Percentiles rank a stretch among this genome's conserved stretches.
Evolutionary conservation across 2,797 vertebrate genomes (phyloP).

Genomic region (Dryobates pubescens): DNA sequence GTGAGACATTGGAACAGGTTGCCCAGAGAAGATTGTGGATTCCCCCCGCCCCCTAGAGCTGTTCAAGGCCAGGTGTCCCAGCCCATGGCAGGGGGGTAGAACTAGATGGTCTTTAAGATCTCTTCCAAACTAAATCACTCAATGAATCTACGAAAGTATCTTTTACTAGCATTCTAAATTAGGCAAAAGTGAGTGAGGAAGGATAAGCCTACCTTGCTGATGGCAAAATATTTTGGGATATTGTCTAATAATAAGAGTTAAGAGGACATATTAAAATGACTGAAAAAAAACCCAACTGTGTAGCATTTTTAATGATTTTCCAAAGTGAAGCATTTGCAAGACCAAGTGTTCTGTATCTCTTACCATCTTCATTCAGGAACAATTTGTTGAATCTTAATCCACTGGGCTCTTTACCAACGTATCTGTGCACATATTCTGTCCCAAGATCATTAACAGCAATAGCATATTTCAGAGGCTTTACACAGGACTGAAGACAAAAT

Average conservation of each 20-base stretch:
- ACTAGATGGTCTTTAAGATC: too few relatives aligned
- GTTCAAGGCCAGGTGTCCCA: too few relatives aligned
- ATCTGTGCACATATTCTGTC: constrained; percentile 96
- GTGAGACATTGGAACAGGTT: too few relatives aligned
- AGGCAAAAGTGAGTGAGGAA: not conserved
- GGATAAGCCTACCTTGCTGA: not conserved
- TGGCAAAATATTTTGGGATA: not conserved
- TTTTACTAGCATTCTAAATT: not conserved
- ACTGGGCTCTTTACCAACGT: constrained; percentile 97
- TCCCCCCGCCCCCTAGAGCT: too few relatives aligned
- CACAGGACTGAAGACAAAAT: constrained; percentile 97
- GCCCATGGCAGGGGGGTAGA: too few relatives aligned
- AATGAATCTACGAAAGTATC: not conserved
- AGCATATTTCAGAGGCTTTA: constrained; percentile 97
- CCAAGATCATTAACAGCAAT: constrained; percentile 96
- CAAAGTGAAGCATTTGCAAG: not conserved
- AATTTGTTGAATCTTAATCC: constrained; percentile 97
- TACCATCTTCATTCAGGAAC: constrained; percentile 98
- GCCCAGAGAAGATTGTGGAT: too few relatives aligned
- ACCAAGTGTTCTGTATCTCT: constrained; percentile 51
- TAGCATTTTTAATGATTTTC: not conserved
- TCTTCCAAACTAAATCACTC: too few relatives aligned
- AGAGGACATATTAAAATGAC: not conserved
- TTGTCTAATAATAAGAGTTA: not conserved
- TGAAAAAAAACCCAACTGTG: rapidly evolving